These are phyloP conservation scores for Teleopsis dalmanni DNA, from an alignment of 1,140 invertebrate species.

Conservation along the genomic window DNA sequence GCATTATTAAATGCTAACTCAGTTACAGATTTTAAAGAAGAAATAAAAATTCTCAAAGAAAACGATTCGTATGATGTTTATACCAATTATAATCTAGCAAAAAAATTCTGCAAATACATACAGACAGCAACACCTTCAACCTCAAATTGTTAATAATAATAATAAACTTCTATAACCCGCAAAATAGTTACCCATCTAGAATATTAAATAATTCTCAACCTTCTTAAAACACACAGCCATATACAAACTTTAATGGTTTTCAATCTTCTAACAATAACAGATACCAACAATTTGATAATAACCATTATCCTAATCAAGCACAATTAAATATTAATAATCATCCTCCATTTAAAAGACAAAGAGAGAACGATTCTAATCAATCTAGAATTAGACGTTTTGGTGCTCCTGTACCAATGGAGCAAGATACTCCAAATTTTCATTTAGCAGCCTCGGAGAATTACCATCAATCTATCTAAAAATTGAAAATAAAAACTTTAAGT, in stretches of 20 bases:
- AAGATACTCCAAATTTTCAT: not conserved
- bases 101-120: no score
- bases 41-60: slow-evolving; percentile 6
- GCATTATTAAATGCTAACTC: not conserved
- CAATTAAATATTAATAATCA: not conserved
- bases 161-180: not conserved
- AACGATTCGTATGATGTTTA: slow-evolving; percentile 2
- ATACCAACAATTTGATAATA: no score
- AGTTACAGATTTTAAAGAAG: not conserved
- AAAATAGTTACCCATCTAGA: not conserved
- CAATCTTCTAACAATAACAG: not conserved
- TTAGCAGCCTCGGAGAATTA: not conserved
- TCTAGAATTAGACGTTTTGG: not conserved
- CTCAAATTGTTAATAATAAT: slow-evolving; percentile 1
- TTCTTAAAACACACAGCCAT: not conserved
- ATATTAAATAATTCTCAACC: not conserved
- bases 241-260: not conserved
- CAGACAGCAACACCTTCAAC: no score
- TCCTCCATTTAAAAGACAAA: not conserved
- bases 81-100: no score
- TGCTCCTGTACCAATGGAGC: not conserved
- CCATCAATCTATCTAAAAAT: not conserved
- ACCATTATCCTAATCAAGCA: not conserved
- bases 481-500: not conserved
- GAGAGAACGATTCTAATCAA: not conserved